phyloP scores from a whole-genome alignment of 1,140 invertebrate species.

The Pissodes strobi region DNA sequence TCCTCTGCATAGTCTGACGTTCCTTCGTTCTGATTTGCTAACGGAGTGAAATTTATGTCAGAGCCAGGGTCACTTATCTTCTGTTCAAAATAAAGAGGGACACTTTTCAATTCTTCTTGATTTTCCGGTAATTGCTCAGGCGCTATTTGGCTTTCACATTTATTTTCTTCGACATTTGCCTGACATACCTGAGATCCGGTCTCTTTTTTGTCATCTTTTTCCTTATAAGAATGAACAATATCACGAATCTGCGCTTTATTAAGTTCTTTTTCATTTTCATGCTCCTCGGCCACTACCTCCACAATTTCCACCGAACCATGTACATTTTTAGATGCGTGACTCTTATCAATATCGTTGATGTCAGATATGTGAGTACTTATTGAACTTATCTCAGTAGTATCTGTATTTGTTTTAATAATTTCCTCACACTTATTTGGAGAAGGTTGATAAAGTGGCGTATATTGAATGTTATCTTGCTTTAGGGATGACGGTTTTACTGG shows the following conservation, averaged over 20 bases:
- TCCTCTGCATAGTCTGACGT: conserved; percentile 46
- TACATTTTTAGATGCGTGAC: conserved; percentile 8
- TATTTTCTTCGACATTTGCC: too few species aligned
- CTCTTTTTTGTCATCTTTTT: background rate
- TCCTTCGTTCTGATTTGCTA: background rate
- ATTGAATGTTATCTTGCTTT: conserved; percentile 34
- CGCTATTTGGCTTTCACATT: background rate
- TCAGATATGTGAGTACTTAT: background rate
- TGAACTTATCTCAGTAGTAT: too few species aligned
- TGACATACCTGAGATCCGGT: background rate
- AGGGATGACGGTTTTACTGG: conserved; percentile 34
- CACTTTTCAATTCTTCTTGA: background rate
- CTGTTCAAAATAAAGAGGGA: too few species aligned
- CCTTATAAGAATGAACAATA: conserved; percentile 41
- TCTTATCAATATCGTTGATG: background rate
- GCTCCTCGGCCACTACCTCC: conserved; percentile 50
- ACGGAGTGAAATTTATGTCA: background rate
- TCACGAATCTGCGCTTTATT: conserved; percentile 51
- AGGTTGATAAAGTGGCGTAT: conserved; percentile 33
- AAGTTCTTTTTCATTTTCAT: conserved; percentile 50
- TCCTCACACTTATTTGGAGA: conserved; percentile 22
- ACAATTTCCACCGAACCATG: conserved; percentile 47
- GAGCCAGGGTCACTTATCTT: background rate
- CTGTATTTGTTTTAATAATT: background rate
- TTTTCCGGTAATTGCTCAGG: background rate